A percentile compares a stretch with the other conserved stretches of the same genome.
These are phyloP conservation scores for Mesorhabditis belari DNA, from an alignment of 2,888 invertebrate species.

Conservation along the genomic window DNA sequence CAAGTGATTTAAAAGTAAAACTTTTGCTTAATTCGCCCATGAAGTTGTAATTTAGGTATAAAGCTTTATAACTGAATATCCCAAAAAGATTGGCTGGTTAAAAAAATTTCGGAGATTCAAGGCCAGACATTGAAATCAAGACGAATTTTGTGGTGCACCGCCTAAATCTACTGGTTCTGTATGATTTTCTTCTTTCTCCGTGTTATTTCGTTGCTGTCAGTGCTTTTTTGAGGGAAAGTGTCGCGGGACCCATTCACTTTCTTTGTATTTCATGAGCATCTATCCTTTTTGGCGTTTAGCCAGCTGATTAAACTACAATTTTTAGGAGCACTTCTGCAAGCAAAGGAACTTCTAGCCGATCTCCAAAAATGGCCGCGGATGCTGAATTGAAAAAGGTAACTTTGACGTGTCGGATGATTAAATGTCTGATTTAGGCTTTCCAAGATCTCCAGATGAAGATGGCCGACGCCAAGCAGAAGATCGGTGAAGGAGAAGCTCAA, in stretches of 20 bases:
- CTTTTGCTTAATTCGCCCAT: no score
- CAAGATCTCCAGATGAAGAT: constrained; percentile 32
- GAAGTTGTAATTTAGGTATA: no score
- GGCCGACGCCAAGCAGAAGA: constrained; percentile 24
- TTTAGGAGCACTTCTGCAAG: background rate
- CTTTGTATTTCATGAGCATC: constrained; percentile 19
- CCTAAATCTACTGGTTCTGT: no score
- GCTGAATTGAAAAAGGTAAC: background rate
- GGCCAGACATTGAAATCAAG: no score
- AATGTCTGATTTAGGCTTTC: constrained; percentile 17
- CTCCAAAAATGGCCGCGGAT: background rate
- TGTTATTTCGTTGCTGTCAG: constrained; percentile 11
- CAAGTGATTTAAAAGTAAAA: no score
- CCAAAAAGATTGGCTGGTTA: no score
- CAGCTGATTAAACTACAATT: constrained; percentile 7
- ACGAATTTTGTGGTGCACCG: no score
- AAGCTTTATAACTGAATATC: no score
- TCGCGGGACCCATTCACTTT: constrained; percentile 2
- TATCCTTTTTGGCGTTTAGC: constrained; percentile 15
- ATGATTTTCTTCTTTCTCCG: no score
- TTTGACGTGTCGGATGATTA: background rate
- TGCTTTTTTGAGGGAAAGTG: constrained; percentile 18
- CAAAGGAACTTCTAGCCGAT: background rate
- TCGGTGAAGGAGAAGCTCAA: constrained; percentile 22
- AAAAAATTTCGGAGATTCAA: no score